phyloP scores from a whole-genome alignment of 2,113 vertebrate species.

The Semicossyphus pulcher region DNA sequence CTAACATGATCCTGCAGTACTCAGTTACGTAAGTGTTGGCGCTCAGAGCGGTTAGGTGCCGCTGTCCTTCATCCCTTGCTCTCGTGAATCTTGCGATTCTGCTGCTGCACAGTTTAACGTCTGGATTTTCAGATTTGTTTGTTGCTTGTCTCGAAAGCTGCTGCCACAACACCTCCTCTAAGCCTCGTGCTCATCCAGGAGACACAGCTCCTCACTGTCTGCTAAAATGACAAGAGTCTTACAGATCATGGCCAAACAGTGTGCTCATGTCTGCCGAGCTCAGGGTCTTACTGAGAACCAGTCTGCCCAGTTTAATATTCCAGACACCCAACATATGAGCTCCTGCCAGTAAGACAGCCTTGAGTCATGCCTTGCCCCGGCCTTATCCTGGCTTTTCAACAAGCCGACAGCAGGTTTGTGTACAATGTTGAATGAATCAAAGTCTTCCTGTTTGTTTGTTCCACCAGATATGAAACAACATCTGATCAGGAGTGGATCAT shows the following conservation, averaged over 20 bases:
- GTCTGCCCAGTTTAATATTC: slow-evolving; percentile 52
- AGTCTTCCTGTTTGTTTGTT: slow-evolving; percentile 15
- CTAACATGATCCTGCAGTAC: slow-evolving; percentile 46
- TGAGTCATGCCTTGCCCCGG: slow-evolving; percentile 18
- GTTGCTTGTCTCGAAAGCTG: slow-evolving; percentile 21
- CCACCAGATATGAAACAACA: slow-evolving; percentile 11
- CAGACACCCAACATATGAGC: slow-evolving; percentile 35
- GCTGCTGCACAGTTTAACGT: slow-evolving; percentile 35
- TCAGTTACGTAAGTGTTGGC: slow-evolving; percentile 35
- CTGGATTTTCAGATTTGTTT: slow-evolving; percentile 27
- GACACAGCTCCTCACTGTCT: slow-evolving; percentile 49
- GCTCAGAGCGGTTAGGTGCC: slow-evolving; percentile 3
- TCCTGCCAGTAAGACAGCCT: slow-evolving; percentile 31
- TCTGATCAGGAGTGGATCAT: slow-evolving; percentile 9
- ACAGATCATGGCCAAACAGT: slow-evolving; percentile 51
- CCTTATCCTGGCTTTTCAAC: slow-evolving; percentile 22
- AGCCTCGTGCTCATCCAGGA: slow-evolving; percentile 44
- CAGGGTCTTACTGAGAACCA: slow-evolving; percentile 39
- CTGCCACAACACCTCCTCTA: slow-evolving; percentile 34
- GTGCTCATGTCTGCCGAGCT: slow-evolving; percentile 53
- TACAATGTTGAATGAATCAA: background rate
- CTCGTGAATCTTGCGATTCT: slow-evolving; percentile 10
- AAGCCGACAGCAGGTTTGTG: slow-evolving; percentile 11
- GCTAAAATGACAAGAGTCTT: slow-evolving; percentile 37
- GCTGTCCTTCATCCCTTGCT: slow-evolving; percentile 28